Evolutionary conservation across 1,140 invertebrate species (phyloP), one percentile per base, ranked within the genome.

Genomic region (Chironomus tepperi): DNA sequence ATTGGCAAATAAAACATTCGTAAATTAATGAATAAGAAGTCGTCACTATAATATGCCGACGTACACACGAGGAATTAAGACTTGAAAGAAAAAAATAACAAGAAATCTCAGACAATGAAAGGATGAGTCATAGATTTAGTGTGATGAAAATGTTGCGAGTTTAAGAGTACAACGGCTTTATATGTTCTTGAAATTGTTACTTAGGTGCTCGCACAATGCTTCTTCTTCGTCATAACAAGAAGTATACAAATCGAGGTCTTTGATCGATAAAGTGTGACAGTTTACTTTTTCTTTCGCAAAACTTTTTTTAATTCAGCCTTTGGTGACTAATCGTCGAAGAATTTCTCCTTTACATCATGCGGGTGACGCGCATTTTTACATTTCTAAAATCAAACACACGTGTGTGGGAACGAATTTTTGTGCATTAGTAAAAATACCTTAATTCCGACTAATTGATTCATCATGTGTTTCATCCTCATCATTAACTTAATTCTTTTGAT

Each of bases 191-290:
- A 12, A 57, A n/a, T 5, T 57, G 47, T 57, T 57, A 15, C 47
- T 57, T 57, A 15, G n/a, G 47, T 12, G 15, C n/a, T n/a, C n/a
- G n/a, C n/a, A 57, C 47, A 57, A 57, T 15, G n/a, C 47, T 57
- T n/a, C 47, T 57, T 57, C n/a, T n/a, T 57, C 12, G 47, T 15
- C n/a, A 34, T 5, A 34, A 34, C 24, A 34, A 34, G 24, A 34
- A 34, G 24, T 34, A 2, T 12, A n/a, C 12, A 57, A 57, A 57
- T 57, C n/a, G 47, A 70, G 65, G 65, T 70, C 65, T 70, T 70
- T 18, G 19, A 70, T 70, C 65, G 65, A 70, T 70, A 70, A 70
- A 70, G 65, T 70, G 65, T 57, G 47, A 57, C 47, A 57, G 15
- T 57, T 57, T 57, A 57, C 24, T 34, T 34, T 34, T 34, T 34